phyloP scores from a whole-genome alignment of 2,888 invertebrate species.

The Euplexia lucipara region DNA sequence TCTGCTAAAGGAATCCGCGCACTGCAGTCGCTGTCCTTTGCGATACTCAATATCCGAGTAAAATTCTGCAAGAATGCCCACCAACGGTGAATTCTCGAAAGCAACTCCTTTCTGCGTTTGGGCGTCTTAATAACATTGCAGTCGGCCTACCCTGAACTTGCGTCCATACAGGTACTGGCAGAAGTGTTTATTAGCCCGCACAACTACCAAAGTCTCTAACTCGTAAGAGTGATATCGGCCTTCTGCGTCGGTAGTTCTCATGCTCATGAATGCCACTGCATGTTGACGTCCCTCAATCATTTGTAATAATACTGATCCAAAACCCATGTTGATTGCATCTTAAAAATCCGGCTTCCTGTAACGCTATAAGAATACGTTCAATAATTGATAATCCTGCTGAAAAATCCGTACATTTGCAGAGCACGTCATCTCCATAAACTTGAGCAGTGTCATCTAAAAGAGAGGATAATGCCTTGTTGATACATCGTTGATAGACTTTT shows the following conservation, averaged over 20 bases:
- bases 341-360: conserved; percentile 63
- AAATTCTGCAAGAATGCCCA: conserved; percentile 68
- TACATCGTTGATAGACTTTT: too few species aligned
- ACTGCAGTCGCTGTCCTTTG: conserved; percentile 54
- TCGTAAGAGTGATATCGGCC: conserved; percentile 32
- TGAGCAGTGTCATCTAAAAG: too few species aligned
- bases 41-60: conserved; percentile 61
- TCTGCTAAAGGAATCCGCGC: conserved; percentile 64
- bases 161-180: conserved; percentile 61
- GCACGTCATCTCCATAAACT: conserved; percentile 68
- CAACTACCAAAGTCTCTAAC: conserved; percentile 31
- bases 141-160: conserved; percentile 43
- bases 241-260: too few species aligned
- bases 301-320: too few species aligned
- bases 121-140: conserved; percentile 70
- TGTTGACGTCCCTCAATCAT: too few species aligned
- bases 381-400: conserved; percentile 46
- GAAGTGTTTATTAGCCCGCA: conserved; percentile 65
- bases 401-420: conserved; percentile 54
- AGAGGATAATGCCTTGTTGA: too few species aligned
- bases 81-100: conserved; percentile 67
- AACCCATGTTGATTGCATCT: too few species aligned
- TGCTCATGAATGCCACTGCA: too few species aligned
- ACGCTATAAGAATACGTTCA: conserved; percentile 54
- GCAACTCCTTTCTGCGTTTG: conserved; percentile 62